A percentile compares a stretch with the other conserved stretches of the same genome.
Conservation (phyloP, 2,113 vertebrate species). For the Condylura cristata region DNA sequence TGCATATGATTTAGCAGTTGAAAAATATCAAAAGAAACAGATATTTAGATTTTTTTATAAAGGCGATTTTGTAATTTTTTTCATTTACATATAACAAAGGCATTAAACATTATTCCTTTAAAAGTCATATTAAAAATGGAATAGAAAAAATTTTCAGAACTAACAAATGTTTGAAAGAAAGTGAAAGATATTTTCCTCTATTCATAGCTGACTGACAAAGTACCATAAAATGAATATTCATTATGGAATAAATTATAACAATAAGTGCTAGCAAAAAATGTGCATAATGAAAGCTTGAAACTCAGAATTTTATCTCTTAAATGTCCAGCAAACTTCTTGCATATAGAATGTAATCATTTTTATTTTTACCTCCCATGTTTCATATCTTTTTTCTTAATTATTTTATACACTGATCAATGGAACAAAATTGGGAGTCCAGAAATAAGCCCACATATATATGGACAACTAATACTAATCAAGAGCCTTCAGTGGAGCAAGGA, state of each 20-base stretch:
- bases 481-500: too few relatives aligned
- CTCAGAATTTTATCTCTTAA: neutral
- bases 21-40: neutral
- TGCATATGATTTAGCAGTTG: conserved; percentile 20
- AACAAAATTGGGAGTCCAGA: too few relatives aligned
- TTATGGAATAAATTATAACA: neutral
- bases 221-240: neutral
- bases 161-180: conserved; percentile 23
- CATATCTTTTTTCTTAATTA: neutral
- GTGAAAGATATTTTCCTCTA: neutral
- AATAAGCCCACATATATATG: too few relatives aligned
- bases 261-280: neutral
- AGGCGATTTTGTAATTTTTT: conserved; percentile 20
- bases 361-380: neutral
- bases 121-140: neutral
- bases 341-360: neutral
- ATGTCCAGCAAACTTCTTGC: neutral
- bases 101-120: neutral
- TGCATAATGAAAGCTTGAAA: neutral
- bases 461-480: too few relatives aligned
- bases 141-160: neutral
- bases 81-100: neutral
- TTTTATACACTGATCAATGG: neutral
- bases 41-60: conserved; percentile 37
- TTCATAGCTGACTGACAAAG: neutral